Percentiles rank a stretch among this genome's conserved stretches.
phyloP scores from a whole-genome alignment of 2,888 invertebrate species.

The Drosophila mimica region DNA sequence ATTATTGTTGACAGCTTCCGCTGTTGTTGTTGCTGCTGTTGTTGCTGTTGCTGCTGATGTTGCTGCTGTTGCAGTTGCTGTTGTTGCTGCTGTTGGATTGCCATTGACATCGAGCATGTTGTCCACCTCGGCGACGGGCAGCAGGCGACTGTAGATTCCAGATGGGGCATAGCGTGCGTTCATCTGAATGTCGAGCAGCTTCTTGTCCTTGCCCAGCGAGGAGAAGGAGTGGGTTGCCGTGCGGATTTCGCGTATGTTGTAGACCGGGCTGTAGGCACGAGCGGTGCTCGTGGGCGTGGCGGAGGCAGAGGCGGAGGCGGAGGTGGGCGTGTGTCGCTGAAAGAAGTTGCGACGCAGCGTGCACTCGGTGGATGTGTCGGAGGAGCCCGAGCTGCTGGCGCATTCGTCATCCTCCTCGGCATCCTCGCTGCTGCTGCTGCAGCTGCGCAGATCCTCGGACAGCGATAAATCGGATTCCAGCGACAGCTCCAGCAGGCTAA shows the following conservation, averaged over 20 bases:
- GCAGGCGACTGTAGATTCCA: slow-evolving; percentile 56
- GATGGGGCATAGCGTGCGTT: slow-evolving; percentile 74
- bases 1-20: slow-evolving; percentile 84
- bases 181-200: slow-evolving; percentile 84
- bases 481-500: slow-evolving; percentile 81
- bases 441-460: slow-evolving; percentile 78
- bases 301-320: neutral
- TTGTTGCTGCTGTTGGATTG: slow-evolving; percentile 38
- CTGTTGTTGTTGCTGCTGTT: slow-evolving; percentile 14
- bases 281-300: slow-evolving; percentile 8
- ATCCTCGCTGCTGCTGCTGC: slow-evolving; percentile 68
- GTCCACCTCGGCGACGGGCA: slow-evolving; percentile 63
- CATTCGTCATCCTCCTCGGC: slow-evolving; percentile 76
- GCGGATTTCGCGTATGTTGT: slow-evolving; percentile 85
- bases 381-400: slow-evolving; percentile 80
- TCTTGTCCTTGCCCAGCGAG: slow-evolving; percentile 84
- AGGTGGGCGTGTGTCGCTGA: slow-evolving; percentile 30
- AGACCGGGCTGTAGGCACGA: slow-evolving; percentile 83
- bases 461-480: slow-evolving; percentile 78
- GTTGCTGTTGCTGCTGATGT: neutral
- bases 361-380: slow-evolving; percentile 80
- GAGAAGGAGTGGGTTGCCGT: slow-evolving; percentile 84
- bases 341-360: slow-evolving; percentile 65
- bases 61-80: neutral
- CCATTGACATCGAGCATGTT: slow-evolving; percentile 59